These are phyloP conservation scores for Gasteruption jaculator DNA, from an alignment of 2,888 invertebrate species.

Conservation along the genomic window DNA sequence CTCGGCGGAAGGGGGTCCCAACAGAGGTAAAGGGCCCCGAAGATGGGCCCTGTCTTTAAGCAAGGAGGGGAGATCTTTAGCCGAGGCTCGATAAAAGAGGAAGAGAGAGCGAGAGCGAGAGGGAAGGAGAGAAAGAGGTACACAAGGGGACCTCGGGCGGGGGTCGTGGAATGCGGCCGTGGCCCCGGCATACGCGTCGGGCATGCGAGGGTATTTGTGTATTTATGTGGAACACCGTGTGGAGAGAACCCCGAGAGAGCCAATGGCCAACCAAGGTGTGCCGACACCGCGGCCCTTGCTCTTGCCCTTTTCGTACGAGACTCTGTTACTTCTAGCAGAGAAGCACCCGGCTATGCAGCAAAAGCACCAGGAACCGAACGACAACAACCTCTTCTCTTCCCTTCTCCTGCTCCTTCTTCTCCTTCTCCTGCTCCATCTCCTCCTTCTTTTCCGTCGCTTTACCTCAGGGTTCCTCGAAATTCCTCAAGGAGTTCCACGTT, in stretches of 20 bases:
- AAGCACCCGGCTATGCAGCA: slow-evolving; percentile 42
- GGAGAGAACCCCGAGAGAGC: slow-evolving; percentile 38
- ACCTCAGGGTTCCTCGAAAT: slow-evolving; percentile 27
- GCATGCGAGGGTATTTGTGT: slow-evolving; percentile 46
- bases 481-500: slow-evolving; percentile 28
- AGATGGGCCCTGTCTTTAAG: slow-evolving; percentile 33
- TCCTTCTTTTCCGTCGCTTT: slow-evolving; percentile 17
- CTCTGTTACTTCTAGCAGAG: neutral
- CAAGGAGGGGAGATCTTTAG: slow-evolving; percentile 14
- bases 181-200: slow-evolving; percentile 41
- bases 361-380: slow-evolving; percentile 44
- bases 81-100: slow-evolving; percentile 15
- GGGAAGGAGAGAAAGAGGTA: slow-evolving; percentile 22
- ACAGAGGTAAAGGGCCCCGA: slow-evolving; percentile 33
- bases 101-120: slow-evolving; percentile 22
- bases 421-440: slow-evolving; percentile 28
- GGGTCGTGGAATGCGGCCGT: slow-evolving; percentile 49
- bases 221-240: slow-evolving; percentile 48
- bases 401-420: slow-evolving; percentile 17
- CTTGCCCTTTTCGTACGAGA: slow-evolving; percentile 42
- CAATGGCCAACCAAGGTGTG: slow-evolving; percentile 50
- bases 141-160: no score
- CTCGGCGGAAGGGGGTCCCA: slow-evolving; percentile 17
- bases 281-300: slow-evolving; percentile 29
- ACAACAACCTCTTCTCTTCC: slow-evolving; percentile 33